phyloP scores from a whole-genome alignment of 2,888 invertebrate genomes.

The Augiades crinisus region DNA sequence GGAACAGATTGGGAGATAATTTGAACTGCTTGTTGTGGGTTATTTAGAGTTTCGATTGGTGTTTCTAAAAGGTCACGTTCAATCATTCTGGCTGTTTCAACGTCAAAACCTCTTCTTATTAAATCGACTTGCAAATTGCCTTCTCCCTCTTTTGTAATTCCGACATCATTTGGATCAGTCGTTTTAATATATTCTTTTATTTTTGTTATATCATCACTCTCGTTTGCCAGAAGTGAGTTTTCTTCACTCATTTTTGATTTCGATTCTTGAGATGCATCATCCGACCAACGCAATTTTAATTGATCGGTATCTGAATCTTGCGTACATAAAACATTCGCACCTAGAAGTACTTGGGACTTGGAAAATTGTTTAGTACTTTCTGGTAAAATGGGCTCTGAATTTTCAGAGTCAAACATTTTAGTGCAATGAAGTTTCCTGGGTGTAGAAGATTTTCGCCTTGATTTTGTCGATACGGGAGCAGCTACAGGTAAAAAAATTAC shows the following conservation, averaged over 20 bases:
- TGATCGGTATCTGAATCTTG: slow-evolving; percentile 63
- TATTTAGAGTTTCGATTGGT: slow-evolving; percentile 29
- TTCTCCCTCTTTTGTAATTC: slow-evolving; percentile 34
- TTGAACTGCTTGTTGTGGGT: neutral
- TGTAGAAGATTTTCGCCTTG: slow-evolving; percentile 73
- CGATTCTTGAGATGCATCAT: slow-evolving; percentile 63
- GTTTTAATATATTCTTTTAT: slow-evolving; percentile 65
- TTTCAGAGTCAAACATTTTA: slow-evolving; percentile 58
- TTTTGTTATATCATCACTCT: slow-evolving; percentile 63
- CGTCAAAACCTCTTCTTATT: slow-evolving; percentile 68
- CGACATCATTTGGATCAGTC: slow-evolving; percentile 35
- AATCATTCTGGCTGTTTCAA: slow-evolving; percentile 68
- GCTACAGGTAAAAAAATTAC: slow-evolving; percentile 33
- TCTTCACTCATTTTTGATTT: slow-evolving; percentile 40
- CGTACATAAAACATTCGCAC: slow-evolving; percentile 32
- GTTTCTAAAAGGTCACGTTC: slow-evolving; percentile 68
- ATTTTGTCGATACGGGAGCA: slow-evolving; percentile 55
- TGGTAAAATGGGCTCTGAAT: slow-evolving; percentile 50
- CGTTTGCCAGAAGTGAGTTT: slow-evolving; percentile 35
- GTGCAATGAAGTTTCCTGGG: slow-evolving; percentile 69
- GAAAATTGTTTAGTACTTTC: slow-evolving; percentile 39
- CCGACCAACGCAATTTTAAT: slow-evolving; percentile 61
- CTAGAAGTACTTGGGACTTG: neutral
- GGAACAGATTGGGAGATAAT: neutral
- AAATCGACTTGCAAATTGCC: slow-evolving; percentile 59